Evolutionary conservation across 2,113 vertebrate species (phyloP), one percentile per base, ranked within the genome.

Genomic region (Lagopus muta): DNA sequence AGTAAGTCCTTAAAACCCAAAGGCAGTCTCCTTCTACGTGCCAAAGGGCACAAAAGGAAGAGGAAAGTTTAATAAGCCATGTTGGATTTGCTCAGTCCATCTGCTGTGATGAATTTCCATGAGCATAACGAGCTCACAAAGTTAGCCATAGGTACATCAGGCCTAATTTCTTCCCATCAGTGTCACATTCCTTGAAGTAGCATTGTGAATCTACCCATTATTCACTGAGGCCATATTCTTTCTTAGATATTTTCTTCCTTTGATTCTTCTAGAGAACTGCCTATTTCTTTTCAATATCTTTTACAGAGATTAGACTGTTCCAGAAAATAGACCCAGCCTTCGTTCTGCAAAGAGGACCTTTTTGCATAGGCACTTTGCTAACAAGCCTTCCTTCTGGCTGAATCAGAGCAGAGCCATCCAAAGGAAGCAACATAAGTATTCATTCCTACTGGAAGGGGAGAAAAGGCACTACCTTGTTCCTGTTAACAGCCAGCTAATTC

Each of bases 1-100:
- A 75, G 74, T 62, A 78, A 64, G 45, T 89, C 54, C 67, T 71
- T 54, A 55, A 74, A 88, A 70, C 91, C 72, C 92, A 79, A 89
- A 80, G 72, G 65, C 72, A 73, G 65, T 66, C 40, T 93, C 36
- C 77, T 60, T 3, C 75, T 32, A 15, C 2, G 6, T 30, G 18
- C 55, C 30, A 57, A 57, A 57, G 55, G 55, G 30, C 30, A 57
- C 32, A 58, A 58, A 58, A 58, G 30, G 67, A 83, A 45, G 80
- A 70, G 58, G 55, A 30, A 36, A 18, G 34, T 75, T 79, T 89
- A 82, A 25, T 54, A 82, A 88, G 50, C 12, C 54, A 50, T 32
- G 45, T 8, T 83, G 61, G 45, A 32, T 84, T 82, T 8, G 6
- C 62, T 69, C 43, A 76, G 36, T 55, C 80, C 54, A 36, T 47